These are phyloP conservation scores for Leiothrix lutea DNA, from an alignment of 2,113 vertebrate genomes.

Conservation along the genomic window DNA sequence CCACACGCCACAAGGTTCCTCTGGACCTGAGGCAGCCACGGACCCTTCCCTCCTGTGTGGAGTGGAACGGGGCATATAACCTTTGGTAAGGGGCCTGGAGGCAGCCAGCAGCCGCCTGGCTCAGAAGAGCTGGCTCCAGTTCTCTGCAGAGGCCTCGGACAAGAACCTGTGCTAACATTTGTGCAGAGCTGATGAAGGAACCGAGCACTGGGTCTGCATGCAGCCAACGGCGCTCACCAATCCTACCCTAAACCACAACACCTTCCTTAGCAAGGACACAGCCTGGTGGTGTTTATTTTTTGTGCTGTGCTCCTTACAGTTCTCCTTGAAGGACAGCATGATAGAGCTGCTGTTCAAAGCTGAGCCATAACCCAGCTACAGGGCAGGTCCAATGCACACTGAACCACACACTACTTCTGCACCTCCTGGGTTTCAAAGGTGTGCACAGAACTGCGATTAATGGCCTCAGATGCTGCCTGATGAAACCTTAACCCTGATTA, in stretches of 20 bases:
- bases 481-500: background rate
- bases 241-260: background rate
- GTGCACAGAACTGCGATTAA: background rate
- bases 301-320: background rate
- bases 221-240: fast-evolving
- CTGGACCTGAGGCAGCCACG: fast-evolving
- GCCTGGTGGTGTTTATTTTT: background rate
- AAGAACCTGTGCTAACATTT: background rate
- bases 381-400: background rate
- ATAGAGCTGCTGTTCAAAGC: background rate
- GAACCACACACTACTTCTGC: background rate
- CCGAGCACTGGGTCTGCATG: background rate
- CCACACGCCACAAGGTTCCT: background rate
- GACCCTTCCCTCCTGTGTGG: fast-evolving
- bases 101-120: background rate
- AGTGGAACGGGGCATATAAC: background rate
- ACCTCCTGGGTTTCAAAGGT: background rate
- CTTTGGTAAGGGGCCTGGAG: background rate
- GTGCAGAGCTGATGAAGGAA: background rate
- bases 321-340: background rate
- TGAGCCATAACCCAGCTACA: background rate
- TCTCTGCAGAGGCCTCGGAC: background rate
- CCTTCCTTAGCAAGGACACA: background rate
- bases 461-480: background rate
- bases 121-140: background rate